phyloP scores from a whole-genome alignment of 2,888 invertebrate species.

The Rhagophthalmus giganteus region DNA sequence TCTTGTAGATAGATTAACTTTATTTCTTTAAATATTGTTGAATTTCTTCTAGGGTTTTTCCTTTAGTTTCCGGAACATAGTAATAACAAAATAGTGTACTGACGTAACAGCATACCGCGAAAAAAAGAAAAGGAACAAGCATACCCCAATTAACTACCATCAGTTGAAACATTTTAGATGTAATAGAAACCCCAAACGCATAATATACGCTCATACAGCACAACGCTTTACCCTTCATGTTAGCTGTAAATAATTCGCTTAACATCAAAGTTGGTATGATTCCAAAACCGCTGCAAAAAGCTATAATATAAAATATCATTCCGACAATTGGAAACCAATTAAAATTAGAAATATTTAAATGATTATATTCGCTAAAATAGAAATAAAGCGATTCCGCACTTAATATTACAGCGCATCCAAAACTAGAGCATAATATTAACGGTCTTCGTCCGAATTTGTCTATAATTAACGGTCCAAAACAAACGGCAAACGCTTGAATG shows the following conservation, averaged over 20 bases:
- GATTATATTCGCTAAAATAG: conserved; percentile 34
- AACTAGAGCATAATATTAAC: conserved; percentile 36
- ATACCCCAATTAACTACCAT: conserved; percentile 26
- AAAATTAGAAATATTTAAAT: conserved; percentile 34
- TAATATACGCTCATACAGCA: conserved; percentile 16
- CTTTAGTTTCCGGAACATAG: conserved; percentile 35
- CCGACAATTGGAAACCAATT: conserved; percentile 46
- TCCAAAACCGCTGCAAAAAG: conserved; percentile 37
- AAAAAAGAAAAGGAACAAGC: conserved; percentile 22
- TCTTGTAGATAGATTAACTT: conserved; percentile 3
- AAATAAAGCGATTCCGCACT: conserved; percentile 39
- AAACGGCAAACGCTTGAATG: conserved; percentile 28
- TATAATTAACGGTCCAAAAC: conserved; percentile 14
- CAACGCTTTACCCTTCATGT: conserved; percentile 29
- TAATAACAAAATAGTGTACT: conserved; percentile 28
- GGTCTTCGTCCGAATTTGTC: conserved; percentile 41
- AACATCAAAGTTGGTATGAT: conserved; percentile 42
- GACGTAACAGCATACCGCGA: conserved; percentile 19
- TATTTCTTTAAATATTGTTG: conserved; percentile 33
- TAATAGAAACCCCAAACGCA: conserved; percentile 13
- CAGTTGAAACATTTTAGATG: conserved; percentile 32
- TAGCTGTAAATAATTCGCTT: conserved; percentile 31
- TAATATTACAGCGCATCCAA: conserved; percentile 35
- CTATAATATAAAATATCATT: conserved; percentile 40
- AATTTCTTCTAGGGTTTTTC: conserved; percentile 34